Conservation (phyloP, 92 coral and sea anemone genomes). For the Epizoanthus fatuus region DNA sequence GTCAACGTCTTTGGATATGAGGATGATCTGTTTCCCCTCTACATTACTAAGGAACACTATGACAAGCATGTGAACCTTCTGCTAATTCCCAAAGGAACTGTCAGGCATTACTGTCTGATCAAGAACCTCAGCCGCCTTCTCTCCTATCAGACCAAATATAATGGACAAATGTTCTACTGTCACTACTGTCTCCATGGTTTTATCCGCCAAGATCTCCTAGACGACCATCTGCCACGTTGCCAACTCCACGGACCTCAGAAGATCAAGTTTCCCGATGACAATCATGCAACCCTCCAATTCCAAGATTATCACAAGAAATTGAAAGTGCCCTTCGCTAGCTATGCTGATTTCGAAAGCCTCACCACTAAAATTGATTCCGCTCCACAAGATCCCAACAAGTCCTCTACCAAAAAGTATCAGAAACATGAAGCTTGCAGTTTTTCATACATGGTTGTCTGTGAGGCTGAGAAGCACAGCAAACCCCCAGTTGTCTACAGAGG, state of each 20-base stretch:
- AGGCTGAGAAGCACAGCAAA: background rate
- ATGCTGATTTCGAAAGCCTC: no score
- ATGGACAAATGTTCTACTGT: constrained; percentile 43
- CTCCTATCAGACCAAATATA: constrained; percentile 8
- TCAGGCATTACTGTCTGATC: constrained; percentile 50
- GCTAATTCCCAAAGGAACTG: constrained; percentile 29
- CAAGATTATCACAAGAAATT: constrained; percentile 54
- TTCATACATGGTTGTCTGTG: no score
- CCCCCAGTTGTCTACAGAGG: constrained; percentile 57
- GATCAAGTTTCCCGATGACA: constrained; percentile 46
- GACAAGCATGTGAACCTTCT: constrained; percentile 48
- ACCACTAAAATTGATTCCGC: constrained; percentile 21
- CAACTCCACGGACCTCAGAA: constrained; percentile 44
- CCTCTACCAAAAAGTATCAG: no score
- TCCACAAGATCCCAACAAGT: no score
- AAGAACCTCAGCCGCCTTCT: constrained; percentile 32
- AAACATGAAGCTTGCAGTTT: no score
- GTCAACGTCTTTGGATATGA: constrained; percentile 50
- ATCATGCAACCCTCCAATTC: constrained; percentile 26
- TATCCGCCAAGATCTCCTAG: constrained; percentile 47
- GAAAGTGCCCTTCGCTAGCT: constrained; percentile 40
- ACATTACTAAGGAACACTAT: constrained; percentile 20
- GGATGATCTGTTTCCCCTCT: constrained; percentile 46
- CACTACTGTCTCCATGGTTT: constrained; percentile 61
- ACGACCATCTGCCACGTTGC: constrained; percentile 64